Evolutionary conservation across 2,797 vertebrate genomes (phyloP).

Genomic region (Linurgus olivaceus): DNA sequence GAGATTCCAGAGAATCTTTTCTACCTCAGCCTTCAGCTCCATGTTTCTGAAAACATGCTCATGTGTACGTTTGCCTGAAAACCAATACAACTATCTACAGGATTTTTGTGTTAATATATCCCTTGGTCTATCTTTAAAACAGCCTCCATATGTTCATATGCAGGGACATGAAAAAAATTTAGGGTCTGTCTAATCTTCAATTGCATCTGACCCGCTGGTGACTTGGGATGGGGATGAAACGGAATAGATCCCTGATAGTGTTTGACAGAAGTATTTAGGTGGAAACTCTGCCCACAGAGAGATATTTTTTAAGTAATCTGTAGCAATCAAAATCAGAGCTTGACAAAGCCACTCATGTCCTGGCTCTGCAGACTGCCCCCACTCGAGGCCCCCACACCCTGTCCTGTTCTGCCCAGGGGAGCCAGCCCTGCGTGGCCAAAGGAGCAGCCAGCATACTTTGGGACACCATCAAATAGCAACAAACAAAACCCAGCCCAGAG

Average conservation of each 20-base stretch:
- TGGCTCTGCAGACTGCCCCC: not conserved
- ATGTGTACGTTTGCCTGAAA: not conserved
- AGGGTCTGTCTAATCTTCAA: not conserved
- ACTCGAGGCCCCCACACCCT: rapidly evolving
- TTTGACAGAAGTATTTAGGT: not conserved
- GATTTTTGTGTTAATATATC: not conserved
- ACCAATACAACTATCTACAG: not conserved
- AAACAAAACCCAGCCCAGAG: not conserved
- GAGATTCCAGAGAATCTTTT: not conserved
- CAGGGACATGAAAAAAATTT: not conserved
- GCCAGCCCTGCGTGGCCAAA: not conserved
- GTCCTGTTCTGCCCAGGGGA: not conserved
- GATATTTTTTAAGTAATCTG: not conserved
- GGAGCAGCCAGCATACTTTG: not conserved
- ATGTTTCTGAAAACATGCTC: not conserved
- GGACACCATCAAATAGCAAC: not conserved
- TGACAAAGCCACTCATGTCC: not conserved
- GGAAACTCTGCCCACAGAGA: not conserved
- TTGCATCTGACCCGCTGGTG: not conserved
- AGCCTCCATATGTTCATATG: not conserved
- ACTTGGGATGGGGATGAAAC: not conserved
- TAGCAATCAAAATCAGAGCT: not conserved
- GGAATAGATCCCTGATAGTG: not conserved
- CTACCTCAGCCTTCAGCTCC: not conserved
- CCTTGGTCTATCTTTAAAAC: not conserved